Conservation (phyloP, 2,888 invertebrate species). For the Agrenia bidenticulata region DNA sequence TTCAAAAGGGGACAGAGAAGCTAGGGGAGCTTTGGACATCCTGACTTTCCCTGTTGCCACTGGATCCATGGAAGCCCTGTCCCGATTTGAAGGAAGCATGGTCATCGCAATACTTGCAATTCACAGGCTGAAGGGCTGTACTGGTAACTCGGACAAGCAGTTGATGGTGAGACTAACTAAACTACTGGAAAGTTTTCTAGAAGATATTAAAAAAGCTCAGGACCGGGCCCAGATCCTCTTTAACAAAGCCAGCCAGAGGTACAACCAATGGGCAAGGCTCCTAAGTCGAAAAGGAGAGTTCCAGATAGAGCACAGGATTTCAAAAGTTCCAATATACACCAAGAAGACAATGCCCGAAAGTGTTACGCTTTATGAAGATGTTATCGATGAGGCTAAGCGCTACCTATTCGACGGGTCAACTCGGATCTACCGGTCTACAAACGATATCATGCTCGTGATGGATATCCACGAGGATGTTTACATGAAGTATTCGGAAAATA, state of each 20-base stretch:
- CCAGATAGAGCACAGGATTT: conserved; percentile 20
- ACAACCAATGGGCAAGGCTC: conserved; percentile 21
- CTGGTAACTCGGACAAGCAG: not conserved
- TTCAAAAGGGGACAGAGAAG: conserved; percentile 27
- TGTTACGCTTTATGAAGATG: conserved; percentile 38
- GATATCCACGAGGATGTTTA: conserved; percentile 1
- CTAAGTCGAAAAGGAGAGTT: conserved; percentile 34
- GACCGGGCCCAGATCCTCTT: not conserved
- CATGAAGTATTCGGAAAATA: conserved; percentile 6
- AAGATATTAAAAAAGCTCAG: not conserved
- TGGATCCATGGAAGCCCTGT: not conserved
- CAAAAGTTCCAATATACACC: conserved; percentile 28
- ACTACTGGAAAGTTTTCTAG: not conserved
- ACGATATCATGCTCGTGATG: not conserved
- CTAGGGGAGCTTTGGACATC: conserved; percentile 33
- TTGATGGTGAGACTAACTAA: not conserved
- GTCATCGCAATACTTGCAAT: conserved; percentile 11
- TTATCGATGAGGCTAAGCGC: conserved; percentile 4
- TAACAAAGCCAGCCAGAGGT: conserved; percentile 10
- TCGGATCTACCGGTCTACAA: not conserved
- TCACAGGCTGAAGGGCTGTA: not conserved
- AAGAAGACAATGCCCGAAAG: conserved; percentile 38
- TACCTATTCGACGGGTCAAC: conserved; percentile 14
- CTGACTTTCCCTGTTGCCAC: conserved; percentile 35
- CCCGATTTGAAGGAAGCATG: conserved; percentile 25